These are phyloP conservation scores for Chironomus striatipennis DNA, from an alignment of 1,140 invertebrate species.

Conservation along the genomic window DNA sequence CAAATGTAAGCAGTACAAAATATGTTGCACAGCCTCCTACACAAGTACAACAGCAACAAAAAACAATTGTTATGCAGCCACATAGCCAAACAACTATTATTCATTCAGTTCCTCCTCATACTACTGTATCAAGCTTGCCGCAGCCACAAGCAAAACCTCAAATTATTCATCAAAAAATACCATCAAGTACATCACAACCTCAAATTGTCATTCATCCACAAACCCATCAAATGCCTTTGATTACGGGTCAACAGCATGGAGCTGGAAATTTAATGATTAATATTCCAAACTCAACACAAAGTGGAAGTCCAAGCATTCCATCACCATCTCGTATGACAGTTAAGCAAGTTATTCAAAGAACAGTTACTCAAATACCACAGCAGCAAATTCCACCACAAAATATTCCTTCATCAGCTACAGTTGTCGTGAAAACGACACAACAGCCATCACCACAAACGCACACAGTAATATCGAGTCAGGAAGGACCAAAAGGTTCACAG, in stretches of 20 bases:
- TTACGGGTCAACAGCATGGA: constrained; percentile 24
- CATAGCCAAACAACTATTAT: not conserved
- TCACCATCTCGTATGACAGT: constrained; percentile 27
- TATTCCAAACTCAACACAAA: constrained; percentile 29
- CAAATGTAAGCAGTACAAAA: not conserved
- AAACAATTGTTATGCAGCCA: not conserved
- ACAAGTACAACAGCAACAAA: not conserved
- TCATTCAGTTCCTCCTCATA: not conserved
- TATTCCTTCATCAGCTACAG: not conserved
- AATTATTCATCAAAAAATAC: constrained; percentile 1
- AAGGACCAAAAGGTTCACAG: constrained; percentile 31
- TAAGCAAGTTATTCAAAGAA: not conserved
- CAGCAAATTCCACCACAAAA: not conserved
- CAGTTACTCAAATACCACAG: not conserved
- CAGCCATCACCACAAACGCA: constrained; percentile 26
- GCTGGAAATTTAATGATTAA: constrained; percentile 21
- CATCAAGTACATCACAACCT: not conserved
- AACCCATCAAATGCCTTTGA: not conserved
- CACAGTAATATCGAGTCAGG: constrained; percentile 28
- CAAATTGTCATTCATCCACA: constrained; percentile 18
- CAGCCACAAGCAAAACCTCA: not conserved
- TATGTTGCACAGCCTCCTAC: not conserved
- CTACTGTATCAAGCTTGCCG: not conserved
- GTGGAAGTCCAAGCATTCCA: constrained; percentile 15
- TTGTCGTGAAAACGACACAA: constrained; percentile 26